Conservation (phyloP, 2,888 invertebrate species). For the Acanthacorydalis orientalis region DNA sequence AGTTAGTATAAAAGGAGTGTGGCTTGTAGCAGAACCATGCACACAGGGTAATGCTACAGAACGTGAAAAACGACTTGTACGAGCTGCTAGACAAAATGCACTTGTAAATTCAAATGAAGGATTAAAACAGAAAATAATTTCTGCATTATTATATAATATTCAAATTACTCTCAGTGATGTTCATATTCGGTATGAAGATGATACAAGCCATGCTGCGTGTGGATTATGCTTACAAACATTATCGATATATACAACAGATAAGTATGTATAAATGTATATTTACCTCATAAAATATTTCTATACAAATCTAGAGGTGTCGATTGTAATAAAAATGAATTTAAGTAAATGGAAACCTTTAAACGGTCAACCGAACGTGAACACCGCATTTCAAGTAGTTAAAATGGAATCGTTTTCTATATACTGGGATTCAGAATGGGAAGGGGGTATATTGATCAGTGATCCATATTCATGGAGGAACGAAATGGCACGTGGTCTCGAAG, state of each 20-base stretch:
- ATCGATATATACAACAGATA: constrained; percentile 66
- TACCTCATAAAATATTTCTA: too few species aligned
- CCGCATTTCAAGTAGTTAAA: constrained; percentile 58
- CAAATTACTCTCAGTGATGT: constrained; percentile 64
- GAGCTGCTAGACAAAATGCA: constrained; percentile 55
- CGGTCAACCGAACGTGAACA: constrained; percentile 31
- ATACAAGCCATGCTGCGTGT: constrained; percentile 47
- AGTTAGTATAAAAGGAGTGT: constrained; percentile 58
- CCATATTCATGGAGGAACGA: constrained; percentile 59
- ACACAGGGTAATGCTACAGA: constrained; percentile 51
- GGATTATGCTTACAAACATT: constrained; percentile 63
- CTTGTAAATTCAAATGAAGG: constrained; percentile 44
- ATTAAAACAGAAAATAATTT: constrained; percentile 54
- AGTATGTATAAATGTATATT: constrained; percentile 24
- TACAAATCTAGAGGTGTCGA: too few species aligned
- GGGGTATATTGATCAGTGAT: constrained; percentile 32
- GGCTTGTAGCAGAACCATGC: constrained; percentile 59
- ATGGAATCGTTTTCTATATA: constrained; percentile 61
- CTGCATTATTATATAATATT: constrained; percentile 62
- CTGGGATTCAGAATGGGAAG: constrained; percentile 46
- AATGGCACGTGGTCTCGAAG: constrained; percentile 57
- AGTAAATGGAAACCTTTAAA: constrained; percentile 63
- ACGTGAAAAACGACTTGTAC: constrained; percentile 48
- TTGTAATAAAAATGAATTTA: constrained; percentile 11
- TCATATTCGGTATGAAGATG: constrained; percentile 69